Base-by-base conservation (phyloP, 2,113 vertebrate genomes). In the Pelmatolapia mariae region DNA sequence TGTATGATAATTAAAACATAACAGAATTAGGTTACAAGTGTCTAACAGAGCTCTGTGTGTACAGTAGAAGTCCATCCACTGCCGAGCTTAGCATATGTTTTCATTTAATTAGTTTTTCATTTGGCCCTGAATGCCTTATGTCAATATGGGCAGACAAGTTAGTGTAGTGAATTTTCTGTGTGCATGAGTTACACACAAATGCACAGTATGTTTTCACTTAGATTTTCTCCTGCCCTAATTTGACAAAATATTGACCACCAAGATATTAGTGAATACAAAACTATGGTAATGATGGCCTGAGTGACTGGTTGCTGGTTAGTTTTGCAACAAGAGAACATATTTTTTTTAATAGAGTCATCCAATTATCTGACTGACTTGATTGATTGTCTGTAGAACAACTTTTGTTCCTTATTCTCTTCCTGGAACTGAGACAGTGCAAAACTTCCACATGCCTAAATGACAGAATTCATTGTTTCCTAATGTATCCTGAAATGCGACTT, bases 81-180 rank as follows among this genome's bases (percentile, higher is more conserved):
- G 33, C 90, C 29, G 57, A 95, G 93, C 94, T 95, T 94, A 94
- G 89, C 90, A 89, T 88, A 80, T 96, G 95, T 97, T 96, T 97
- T 97, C 93, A 92, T 97, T 97, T 96, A 92, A 97, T 97, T 96
- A 96, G 86, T 95, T 96, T 96, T 95, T 96, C 93, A 96, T 96
- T 96, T 93, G 86, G 84, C 82, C 86, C 87, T 83, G 85, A 91
- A 94, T 93, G 92, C 85, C 86, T 89, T 86, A 81, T 92, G 91
- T 96, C 93, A 95, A 92, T 91, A 90, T 13, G 47, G 79, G 86
- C 87, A 92, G 94, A 94, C 89, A 93, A 87, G 83, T 88, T 47
- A 26, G 81, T 83, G 83, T 38, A 71, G 66, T 85, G 57, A 73
- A 86, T 90, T 91, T 89, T 89, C 66, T 83, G 66, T 82, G 63